Conservation (phyloP, 2,113 vertebrate genomes). For the Merops nubicus region DNA sequence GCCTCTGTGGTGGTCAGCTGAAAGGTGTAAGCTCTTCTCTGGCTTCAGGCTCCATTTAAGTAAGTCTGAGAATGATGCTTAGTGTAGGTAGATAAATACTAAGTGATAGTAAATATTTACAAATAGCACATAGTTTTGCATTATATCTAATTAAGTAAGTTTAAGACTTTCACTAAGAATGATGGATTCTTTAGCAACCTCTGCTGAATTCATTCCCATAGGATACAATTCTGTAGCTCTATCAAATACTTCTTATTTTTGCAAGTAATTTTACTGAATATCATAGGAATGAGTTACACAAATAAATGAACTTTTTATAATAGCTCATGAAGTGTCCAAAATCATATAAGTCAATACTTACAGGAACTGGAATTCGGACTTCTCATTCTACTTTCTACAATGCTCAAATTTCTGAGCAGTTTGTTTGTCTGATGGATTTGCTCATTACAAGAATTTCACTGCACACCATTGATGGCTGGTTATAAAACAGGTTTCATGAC, state of each 20-base stretch:
- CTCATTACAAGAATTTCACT: constrained; percentile 51
- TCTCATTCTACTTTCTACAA: not conserved
- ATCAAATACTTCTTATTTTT: not conserved
- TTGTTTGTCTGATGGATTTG: constrained; percentile 35
- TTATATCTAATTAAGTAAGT: not conserved
- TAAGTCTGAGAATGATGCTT: not conserved
- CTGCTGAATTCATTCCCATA: not conserved
- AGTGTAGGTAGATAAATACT: not conserved
- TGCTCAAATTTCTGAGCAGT: not conserved
- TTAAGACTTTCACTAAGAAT: not conserved
- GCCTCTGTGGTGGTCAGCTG: not conserved
- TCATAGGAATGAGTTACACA: not conserved
- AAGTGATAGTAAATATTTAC: not conserved
- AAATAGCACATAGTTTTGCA: not conserved
- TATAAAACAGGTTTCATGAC: constrained; percentile 51
- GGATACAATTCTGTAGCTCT: not conserved
- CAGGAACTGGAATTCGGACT: not conserved
- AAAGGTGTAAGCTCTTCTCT: not conserved
- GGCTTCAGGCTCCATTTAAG: not conserved
- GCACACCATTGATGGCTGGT: constrained; percentile 14
- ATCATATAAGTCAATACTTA: not conserved
- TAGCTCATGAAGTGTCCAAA: not conserved
- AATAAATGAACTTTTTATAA: not conserved
- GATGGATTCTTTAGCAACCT: not conserved
- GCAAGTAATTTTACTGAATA: not conserved